Conservation (phyloP, 2,888 invertebrate species). For the Drosophila suboccidentalis region DNA sequence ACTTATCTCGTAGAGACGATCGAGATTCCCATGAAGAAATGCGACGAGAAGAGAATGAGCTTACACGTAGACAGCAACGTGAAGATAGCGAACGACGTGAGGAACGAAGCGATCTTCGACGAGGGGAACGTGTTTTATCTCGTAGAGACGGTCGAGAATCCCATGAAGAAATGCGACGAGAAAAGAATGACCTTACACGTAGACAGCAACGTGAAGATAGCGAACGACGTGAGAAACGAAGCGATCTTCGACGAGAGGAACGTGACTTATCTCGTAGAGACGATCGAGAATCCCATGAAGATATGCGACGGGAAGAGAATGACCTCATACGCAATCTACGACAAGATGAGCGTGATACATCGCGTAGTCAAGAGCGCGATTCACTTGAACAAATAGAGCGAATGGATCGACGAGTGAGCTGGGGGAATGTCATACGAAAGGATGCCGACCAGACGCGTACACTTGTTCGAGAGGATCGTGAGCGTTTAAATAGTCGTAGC, state of each 20-base stretch:
- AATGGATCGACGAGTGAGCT: not conserved
- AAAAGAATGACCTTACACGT: not conserved
- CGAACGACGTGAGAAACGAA: not conserved
- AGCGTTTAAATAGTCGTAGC: not conserved
- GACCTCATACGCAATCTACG: not conserved
- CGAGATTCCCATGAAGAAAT: not conserved
- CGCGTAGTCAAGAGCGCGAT: not conserved
- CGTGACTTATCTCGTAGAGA: not conserved
- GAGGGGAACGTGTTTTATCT: not conserved
- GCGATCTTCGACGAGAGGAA: not conserved
- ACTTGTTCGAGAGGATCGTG: not conserved
- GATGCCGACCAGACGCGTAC: not conserved
- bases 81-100: not conserved
- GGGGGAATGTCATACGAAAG: not conserved
- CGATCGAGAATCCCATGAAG: too few relatives aligned
- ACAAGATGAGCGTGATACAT: too few relatives aligned
- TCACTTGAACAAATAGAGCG: not conserved
- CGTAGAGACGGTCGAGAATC: not conserved
- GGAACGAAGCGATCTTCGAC: not conserved
- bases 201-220: constrained; percentile 2
- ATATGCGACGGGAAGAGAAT: not conserved
- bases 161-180: not conserved
- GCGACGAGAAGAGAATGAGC: not conserved
- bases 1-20: not conserved
- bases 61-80: not conserved